Evolutionary conservation across 1,140 invertebrate species (phyloP).

Genomic region (Drosophila littoralis): DNA sequence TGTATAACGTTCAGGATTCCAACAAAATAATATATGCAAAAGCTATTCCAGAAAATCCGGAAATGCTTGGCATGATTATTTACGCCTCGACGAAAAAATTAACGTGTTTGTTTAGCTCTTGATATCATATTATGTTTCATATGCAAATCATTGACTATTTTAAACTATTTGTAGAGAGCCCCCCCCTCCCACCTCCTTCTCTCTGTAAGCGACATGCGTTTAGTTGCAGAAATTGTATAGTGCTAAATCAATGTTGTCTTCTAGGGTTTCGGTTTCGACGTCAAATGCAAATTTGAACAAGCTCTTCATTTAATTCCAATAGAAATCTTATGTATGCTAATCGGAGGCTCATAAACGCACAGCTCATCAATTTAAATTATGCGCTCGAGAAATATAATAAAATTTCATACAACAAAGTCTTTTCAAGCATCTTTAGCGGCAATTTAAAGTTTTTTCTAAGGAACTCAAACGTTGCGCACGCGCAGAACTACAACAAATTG

Average conservation of each 20-base stretch:
- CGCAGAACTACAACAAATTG: conserved; percentile 22
- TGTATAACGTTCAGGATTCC: conserved; percentile 5
- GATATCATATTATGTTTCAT: conserved; percentile 28
- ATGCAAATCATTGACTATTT: conserved; percentile 24
- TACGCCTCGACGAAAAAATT: conserved; percentile 17
- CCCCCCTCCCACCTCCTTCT: background rate
- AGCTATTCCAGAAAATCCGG: conserved; percentile 45
- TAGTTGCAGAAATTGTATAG: conserved; percentile 16
- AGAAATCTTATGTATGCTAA: conserved; percentile 43
- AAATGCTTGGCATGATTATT: conserved; percentile 37
- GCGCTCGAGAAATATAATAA: conserved; percentile 28
- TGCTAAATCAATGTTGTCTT: conserved; percentile 14
- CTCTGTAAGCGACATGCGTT: background rate
- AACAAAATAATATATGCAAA: conserved; percentile 28
- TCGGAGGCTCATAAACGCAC: conserved; percentile 56
- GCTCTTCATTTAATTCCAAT: conserved; percentile 1
- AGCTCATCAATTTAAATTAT: conserved; percentile 55
- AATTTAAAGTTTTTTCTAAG: background rate
- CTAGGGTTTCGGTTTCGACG: background rate
- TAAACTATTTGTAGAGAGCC: too few species aligned
- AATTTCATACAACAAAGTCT: conserved; percentile 26
- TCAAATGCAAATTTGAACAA: conserved; percentile 7
- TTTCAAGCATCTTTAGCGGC: conserved; percentile 17
- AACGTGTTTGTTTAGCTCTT: conserved; percentile 41
- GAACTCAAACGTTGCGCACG: conserved; percentile 23